Base-by-base conservation (phyloP, 2,888 invertebrate genomes). In the Bibio marci region DNA sequence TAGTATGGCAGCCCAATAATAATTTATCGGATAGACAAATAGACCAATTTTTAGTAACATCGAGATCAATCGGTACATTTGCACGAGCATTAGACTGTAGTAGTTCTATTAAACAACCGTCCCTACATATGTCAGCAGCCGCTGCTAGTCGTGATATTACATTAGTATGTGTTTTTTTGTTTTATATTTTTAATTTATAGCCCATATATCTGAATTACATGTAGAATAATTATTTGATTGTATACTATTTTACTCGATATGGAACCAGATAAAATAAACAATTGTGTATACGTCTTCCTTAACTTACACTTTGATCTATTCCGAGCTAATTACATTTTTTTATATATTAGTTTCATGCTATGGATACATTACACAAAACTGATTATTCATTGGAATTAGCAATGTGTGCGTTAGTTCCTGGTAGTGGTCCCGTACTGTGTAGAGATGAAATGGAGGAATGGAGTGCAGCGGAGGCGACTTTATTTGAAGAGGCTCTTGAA, bases 381-480 rank as follows among this genome's bases (percentile, higher is more conserved):
- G 73, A 71, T 43, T 97, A 97, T 65, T 86, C 92, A 62, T 73
- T 95, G 59, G 83, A 91, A 49, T 73, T 79, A 53, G 87, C 94
- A 42, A 77, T 92, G 62, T 81, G 87, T 52, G 87, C 90, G 40
- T 71, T 97, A 53, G 92, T 95, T 57, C 94, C 95, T 42, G 80
- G 82, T 48, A 87, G 87, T 48, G 94, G 95, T 13, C 97, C 97
- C 17, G 88, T 95, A 51, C 73, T 97, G 48, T 91, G 91, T 64
- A 76, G 95, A 49, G 98, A 98, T 68, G 97, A 98, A 70, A 92
- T 99, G 85, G 98, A 98, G 67, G 97, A 98, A 66, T 98, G 98
- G 98, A 94, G 95, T 50, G 94, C 97, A 32, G 88, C 92, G 11
- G 98, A 99, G 64, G 95, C 97, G 39, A 95, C 94, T 67, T 73